phyloP scores from a whole-genome alignment of 2,797 vertebrate species.

The Hapalemur alaotrensis region DNA sequence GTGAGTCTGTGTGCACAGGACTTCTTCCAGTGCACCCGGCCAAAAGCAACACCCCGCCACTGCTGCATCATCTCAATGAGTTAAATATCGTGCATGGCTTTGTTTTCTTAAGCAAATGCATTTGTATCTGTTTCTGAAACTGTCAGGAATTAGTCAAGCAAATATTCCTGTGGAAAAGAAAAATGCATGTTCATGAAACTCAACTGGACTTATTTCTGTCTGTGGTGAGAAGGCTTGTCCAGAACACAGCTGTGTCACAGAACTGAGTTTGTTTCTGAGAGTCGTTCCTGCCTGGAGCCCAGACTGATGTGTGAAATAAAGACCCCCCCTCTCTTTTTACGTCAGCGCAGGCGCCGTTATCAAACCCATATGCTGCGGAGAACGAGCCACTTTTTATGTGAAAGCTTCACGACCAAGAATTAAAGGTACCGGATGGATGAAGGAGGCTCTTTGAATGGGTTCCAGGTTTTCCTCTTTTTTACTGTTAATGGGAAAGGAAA shows the following conservation, averaged over 20 bases:
- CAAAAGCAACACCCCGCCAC: constrained; percentile 67
- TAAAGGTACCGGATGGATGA: background rate
- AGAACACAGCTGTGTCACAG: constrained; percentile 51
- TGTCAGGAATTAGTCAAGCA: constrained; percentile 55
- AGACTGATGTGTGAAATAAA: constrained; percentile 37
- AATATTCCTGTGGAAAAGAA: constrained; percentile 57
- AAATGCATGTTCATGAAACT: constrained; percentile 31
- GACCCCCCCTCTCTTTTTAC: background rate
- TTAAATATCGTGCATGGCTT: constrained; percentile 70
- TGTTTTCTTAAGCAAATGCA: constrained; percentile 75
- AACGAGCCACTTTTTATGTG: constrained; percentile 31
- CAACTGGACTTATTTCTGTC: constrained; percentile 7
- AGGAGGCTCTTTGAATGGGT: constrained; percentile 28
- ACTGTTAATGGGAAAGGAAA: background rate
- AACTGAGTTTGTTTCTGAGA: constrained; percentile 60
- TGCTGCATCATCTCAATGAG: constrained; percentile 61
- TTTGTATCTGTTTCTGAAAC: constrained; percentile 73
- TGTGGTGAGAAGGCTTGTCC: constrained; percentile 4
- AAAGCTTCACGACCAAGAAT: constrained; percentile 10
- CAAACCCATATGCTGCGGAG: constrained; percentile 40
- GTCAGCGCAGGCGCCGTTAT: constrained; percentile 45
- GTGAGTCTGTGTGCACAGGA: constrained; percentile 63
- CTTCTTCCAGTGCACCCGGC: constrained; percentile 67
- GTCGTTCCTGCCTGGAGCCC: constrained; percentile 31
- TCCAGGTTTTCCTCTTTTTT: background rate